These are phyloP conservation scores for Zosterops borbonicus DNA, from an alignment of 2,113 vertebrate species.

Conservation along the genomic window DNA sequence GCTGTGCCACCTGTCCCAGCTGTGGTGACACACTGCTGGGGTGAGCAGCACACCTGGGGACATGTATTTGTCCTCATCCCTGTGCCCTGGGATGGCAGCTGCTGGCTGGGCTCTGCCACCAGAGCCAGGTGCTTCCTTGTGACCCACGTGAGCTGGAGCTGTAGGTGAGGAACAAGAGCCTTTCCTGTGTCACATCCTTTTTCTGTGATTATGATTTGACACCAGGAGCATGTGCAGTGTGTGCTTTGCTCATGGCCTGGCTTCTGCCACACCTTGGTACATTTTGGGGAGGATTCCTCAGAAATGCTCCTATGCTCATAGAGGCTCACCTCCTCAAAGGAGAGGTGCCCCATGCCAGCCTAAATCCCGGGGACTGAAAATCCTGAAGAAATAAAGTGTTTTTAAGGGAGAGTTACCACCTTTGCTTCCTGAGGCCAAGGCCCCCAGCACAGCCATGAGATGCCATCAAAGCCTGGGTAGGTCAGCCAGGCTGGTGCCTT, in stretches of 20 bases:
- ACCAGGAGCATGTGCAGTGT: fast-evolving
- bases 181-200: neutral
- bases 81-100: neutral
- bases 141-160: neutral
- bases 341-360: fast-evolving
- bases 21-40: neutral
- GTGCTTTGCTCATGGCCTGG: neutral
- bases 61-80: neutral
- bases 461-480: neutral
- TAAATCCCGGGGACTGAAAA: neutral
- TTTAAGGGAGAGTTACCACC: neutral
- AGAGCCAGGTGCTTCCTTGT: fast-evolving
- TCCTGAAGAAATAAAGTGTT: neutral
- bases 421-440: neutral
- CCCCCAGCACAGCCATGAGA: neutral
- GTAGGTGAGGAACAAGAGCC: fast-evolving
- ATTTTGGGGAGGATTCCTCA: neutral
- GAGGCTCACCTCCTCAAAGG: neutral
- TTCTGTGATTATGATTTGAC: neutral
- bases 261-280: neutral
- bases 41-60: fast-evolving
- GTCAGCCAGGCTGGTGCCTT: neutral
- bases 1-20: neutral
- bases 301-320: neutral
- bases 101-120: neutral